Evolutionary conservation across 2,888 invertebrate species (phyloP).

Genomic region (Limnephilus rhombicus): DNA sequence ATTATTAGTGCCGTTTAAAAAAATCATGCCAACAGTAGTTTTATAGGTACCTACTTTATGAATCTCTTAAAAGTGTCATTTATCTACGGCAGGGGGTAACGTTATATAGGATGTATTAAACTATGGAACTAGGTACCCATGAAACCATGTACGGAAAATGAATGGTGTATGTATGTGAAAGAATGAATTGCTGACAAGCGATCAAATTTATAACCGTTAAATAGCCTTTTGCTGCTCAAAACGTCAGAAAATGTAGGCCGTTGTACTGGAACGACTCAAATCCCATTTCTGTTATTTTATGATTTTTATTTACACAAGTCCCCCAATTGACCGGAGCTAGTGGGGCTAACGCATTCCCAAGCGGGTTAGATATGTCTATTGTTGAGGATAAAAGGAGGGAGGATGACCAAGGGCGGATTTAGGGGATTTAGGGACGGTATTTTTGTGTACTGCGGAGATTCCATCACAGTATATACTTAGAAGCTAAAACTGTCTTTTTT

Average conservation of each 20-base stretch:
- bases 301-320: background rate
- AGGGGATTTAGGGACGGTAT: no score
- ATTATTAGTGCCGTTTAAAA: no score
- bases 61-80: background rate
- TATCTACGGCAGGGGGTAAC: background rate
- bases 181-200: conserved; percentile 39
- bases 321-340: no score
- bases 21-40: no score
- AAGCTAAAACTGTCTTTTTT: no score
- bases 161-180: background rate
- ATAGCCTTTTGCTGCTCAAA: conserved; percentile 31
- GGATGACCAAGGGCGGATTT: no score
- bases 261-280: background rate
- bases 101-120: background rate
- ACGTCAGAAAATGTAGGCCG: conserved; percentile 8
- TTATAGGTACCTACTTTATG: background rate
- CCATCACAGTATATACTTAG: no score
- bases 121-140: background rate
- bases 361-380: background rate
- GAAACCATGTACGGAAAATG: background rate
- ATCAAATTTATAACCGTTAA: conserved; percentile 44
- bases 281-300: background rate
- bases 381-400: no score
- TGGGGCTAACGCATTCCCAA: no score
- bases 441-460: no score